Conservation (phyloP, 2,888 invertebrate genomes). For the Xanthorhoe spadicearia region DNA sequence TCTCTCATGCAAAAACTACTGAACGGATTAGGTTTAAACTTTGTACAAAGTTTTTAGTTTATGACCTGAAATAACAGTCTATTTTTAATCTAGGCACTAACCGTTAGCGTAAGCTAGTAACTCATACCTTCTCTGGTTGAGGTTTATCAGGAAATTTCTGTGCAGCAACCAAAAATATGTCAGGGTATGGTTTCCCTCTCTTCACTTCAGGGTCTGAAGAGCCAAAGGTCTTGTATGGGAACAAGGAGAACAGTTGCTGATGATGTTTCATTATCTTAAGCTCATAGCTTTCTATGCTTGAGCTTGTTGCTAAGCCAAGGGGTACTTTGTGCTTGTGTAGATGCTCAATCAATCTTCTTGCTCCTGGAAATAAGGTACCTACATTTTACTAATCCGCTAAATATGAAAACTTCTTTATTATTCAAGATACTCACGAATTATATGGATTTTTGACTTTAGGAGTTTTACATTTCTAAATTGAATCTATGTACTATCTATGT, state of each 20-base stretch:
- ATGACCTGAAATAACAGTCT: no score
- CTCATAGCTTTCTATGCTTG: slow-evolving; percentile 88
- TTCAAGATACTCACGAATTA: no score
- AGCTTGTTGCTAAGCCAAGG: slow-evolving; percentile 94
- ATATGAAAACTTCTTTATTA: no score
- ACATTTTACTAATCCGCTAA: no score
- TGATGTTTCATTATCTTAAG: slow-evolving; percentile 88
- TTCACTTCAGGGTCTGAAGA: slow-evolving; percentile 93
- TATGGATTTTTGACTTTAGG: no score
- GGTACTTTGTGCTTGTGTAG: slow-evolving; percentile 89
- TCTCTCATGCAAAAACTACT: no score
- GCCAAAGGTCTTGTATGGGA: slow-evolving; percentile 90
- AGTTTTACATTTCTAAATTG: no score
- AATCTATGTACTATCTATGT: no score
- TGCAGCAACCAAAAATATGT: slow-evolving; percentile 92
- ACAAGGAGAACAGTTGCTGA: slow-evolving; percentile 86
- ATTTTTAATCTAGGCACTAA: no score
- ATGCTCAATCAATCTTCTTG: slow-evolving; percentile 90
- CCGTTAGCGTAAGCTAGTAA: no score
- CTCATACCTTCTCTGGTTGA: slow-evolving; percentile 78
- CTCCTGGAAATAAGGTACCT: slow-evolving; percentile 83
- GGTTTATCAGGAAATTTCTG: slow-evolving; percentile 88
- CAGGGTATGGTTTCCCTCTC: slow-evolving; percentile 94
- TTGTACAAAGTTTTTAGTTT: no score
- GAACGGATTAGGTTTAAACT: no score